Base-by-base conservation (phyloP, 2,888 invertebrate genomes). In the Automeris io region DNA sequence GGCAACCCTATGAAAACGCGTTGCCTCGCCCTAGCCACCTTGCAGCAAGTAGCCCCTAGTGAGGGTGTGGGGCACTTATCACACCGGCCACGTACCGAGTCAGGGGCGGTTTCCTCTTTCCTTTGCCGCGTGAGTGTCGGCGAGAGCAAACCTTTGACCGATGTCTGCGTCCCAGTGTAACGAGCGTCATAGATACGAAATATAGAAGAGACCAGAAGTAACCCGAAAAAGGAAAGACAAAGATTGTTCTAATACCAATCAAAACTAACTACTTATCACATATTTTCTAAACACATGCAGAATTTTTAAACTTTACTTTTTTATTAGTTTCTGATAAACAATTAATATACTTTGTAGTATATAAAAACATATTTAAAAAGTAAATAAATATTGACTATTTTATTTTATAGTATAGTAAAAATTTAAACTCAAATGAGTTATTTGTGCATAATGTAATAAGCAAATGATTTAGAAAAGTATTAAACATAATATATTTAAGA, bases 101-200 rank as follows among this genome's bases (percentile, higher is more conserved):
- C 54, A 47, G 48, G 43, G 39, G 60, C 38, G 42, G 57, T 64
- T 51, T 66, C 66, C 61, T 64, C 70, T 59, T 63, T 62, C 57
- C 65, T 77, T 54, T 79, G 72, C 58, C 73, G 58, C 54, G 72
- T 73, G 59, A 75, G 73, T 56, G 77, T 76, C 49, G 79, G 69
- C 59, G 76, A 61, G 62, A 70, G 69, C 73, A 82, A 70, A 60
- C 81, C 82, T 68, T 81, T 78, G 59, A 77, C 68, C 51, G 83
- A 69, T 55, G 68, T 69, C 83, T 83, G 77, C 63, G 61, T 67
- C 61, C 62, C 64, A 70, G 49, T 66, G 59, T 65, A 61, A 67
- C 58, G 39, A 35, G 12, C 38, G 40, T 55, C 53, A 59, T 54
- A 62, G 53, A 46, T 48, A 52, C 46, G 62, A 49, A 48, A 54